phyloP scores from a whole-genome alignment of 2,888 invertebrate species.

The Physocephala rufipes region DNA sequence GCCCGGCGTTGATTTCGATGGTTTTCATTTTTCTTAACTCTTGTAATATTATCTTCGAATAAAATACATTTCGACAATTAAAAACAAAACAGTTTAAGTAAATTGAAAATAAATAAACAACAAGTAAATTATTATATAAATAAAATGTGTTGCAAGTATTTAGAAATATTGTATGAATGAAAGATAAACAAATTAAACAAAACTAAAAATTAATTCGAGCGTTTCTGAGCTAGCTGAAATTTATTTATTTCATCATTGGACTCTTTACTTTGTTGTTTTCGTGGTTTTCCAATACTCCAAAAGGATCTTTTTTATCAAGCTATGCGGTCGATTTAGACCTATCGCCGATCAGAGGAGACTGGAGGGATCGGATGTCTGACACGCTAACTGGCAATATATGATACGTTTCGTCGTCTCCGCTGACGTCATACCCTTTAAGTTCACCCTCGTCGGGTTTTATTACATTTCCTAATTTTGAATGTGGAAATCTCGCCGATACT shows the following conservation, averaged over 20 bases:
- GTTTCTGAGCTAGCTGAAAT: too few species aligned
- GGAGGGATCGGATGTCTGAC: constrained; percentile 2
- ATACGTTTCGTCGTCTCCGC: constrained; percentile 21
- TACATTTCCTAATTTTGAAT: constrained; percentile 48
- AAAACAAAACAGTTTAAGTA: constrained; percentile 11
- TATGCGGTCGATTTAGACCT: neutral
- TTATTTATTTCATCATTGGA: too few species aligned
- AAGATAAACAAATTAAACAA: constrained; percentile 29
- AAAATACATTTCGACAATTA: neutral
- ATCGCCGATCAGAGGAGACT: neutral
- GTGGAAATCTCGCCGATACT: constrained; percentile 46
- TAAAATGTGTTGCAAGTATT: constrained; percentile 54
- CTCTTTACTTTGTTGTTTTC: too few species aligned
- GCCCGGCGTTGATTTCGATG: neutral
- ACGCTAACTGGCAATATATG: constrained; percentile 27
- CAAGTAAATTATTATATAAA: constrained; percentile 50
- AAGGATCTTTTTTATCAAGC: too few species aligned
- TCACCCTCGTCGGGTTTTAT: constrained; percentile 25
- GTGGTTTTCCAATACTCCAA: too few species aligned
- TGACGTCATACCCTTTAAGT: constrained; percentile 43
- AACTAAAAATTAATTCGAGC: neutral
- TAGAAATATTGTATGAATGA: neutral
- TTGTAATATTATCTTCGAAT: too few species aligned
- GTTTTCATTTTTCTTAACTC: constrained; percentile 43
- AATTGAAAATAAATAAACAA: neutral